These are phyloP conservation scores for Coptodon rendalli DNA, from an alignment of 2,113 vertebrate genomes.

Conservation along the genomic window DNA sequence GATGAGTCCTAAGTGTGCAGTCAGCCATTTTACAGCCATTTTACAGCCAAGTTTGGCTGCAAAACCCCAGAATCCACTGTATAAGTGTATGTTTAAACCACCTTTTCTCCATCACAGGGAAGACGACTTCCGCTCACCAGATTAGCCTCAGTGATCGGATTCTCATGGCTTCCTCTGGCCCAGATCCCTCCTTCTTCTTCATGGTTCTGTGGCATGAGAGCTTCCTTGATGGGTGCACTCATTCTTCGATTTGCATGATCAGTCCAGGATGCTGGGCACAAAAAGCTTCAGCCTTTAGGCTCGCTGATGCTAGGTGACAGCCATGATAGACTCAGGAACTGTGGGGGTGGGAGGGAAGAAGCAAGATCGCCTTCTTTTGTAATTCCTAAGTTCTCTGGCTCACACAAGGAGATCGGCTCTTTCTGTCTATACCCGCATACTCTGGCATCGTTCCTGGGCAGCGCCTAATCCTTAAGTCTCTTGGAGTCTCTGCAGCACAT, in stretches of 20 bases:
- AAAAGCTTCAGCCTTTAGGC: conserved; percentile 54
- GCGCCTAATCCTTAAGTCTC: not conserved
- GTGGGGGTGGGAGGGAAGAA: conserved; percentile 13
- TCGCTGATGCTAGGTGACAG: conserved; percentile 63
- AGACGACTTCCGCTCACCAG: conserved; percentile 42
- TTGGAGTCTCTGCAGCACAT: not conserved
- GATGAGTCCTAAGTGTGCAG: not conserved
- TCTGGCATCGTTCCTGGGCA: conserved; percentile 12
- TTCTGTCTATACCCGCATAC: conserved; percentile 9
- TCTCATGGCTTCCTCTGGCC: conserved; percentile 30
- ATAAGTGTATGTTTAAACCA: not conserved
- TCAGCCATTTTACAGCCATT: not conserved
- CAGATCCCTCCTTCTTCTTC: not conserved
- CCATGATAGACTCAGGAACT: conserved; percentile 51
- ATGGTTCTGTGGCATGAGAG: conserved; percentile 18
- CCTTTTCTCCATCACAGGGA: not conserved
- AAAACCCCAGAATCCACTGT: not conserved
- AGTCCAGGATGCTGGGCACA: conserved; percentile 38
- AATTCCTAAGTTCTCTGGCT: conserved; percentile 30
- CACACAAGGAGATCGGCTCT: conserved; percentile 21
- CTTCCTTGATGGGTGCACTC: conserved; percentile 28
- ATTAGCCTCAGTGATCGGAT: conserved; percentile 44
- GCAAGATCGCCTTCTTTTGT: conserved; percentile 43
- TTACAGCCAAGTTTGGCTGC: not conserved
- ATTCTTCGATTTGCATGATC: conserved; percentile 39